Conservation (phyloP, 1,140 invertebrate genomes). For the Drosophila arawakana region DNA sequence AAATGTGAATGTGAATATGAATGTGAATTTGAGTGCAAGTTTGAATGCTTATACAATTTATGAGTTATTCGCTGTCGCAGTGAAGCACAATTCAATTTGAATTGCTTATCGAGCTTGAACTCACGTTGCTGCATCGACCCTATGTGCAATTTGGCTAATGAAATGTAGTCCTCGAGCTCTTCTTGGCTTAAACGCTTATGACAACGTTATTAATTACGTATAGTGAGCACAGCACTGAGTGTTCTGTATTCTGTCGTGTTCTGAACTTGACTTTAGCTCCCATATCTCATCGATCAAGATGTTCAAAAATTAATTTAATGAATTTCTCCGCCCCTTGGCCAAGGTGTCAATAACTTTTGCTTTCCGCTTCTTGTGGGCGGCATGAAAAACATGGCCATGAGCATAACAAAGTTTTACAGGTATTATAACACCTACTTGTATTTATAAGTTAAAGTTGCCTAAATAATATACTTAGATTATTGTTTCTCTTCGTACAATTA, state of each 20-base stretch:
- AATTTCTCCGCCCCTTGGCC: slow-evolving; percentile 6
- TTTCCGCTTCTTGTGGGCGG: slow-evolving; percentile 1
- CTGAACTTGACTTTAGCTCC: background rate
- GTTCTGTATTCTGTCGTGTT: background rate
- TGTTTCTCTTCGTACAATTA: background rate
- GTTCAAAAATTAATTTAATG: slow-evolving; percentile 42
- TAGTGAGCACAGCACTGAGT: slow-evolving; percentile 2
- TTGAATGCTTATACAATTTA: slow-evolving; percentile 36
- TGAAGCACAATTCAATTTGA: slow-evolving; percentile 27
- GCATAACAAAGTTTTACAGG: slow-evolving; percentile 5
- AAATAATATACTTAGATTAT: background rate
- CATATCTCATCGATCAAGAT: slow-evolving; percentile 32
- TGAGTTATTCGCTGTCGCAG: slow-evolving; percentile 16
- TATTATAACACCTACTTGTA: background rate
- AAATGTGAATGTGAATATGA: slow-evolving; percentile 4
- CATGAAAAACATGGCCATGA: background rate
- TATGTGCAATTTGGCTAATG: slow-evolving; percentile 44
- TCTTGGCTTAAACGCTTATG: slow-evolving; percentile 26
- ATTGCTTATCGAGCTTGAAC: slow-evolving; percentile 5
- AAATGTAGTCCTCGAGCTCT: slow-evolving; percentile 23
- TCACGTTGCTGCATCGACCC: slow-evolving; percentile 7
- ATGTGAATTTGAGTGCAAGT: slow-evolving; percentile 8
- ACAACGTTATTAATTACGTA: slow-evolving; percentile 46
- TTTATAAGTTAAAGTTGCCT: background rate
- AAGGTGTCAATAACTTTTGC: slow-evolving; percentile 35